phyloP scores from a whole-genome alignment of 2,113 vertebrate species.

The Gila orcuttii region DNA sequence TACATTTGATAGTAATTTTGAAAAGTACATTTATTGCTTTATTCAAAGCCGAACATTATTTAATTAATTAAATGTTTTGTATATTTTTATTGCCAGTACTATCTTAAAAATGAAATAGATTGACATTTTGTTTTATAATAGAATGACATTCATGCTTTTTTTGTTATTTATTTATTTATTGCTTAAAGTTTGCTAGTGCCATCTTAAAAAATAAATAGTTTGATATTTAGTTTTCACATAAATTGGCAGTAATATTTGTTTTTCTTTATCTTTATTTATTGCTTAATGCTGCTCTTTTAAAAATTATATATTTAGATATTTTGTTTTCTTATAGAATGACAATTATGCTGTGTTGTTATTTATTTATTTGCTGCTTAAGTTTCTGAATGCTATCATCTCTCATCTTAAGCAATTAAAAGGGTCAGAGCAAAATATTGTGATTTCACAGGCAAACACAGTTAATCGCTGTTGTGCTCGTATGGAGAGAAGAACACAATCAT shows the following conservation, averaged over 20 bases:
- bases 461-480: not conserved
- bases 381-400: not conserved
- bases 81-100: too few relatives aligned
- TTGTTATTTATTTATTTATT: too few relatives aligned
- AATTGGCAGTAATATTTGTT: too few relatives aligned
- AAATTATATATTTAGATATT: too few relatives aligned
- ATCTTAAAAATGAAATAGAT: not conserved
- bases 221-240: too few relatives aligned
- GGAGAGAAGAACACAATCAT: not conserved
- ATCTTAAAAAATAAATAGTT: too few relatives aligned
- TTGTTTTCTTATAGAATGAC: not conserved
- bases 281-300: too few relatives aligned
- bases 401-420: not conserved
- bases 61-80: not conserved
- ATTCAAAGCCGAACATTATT: not conserved
- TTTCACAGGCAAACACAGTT: not conserved
- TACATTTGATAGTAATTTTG: not conserved
- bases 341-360: not conserved
- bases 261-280: too few relatives aligned
- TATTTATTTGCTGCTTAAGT: not conserved
- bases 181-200: too few relatives aligned
- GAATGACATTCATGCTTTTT: too few relatives aligned
- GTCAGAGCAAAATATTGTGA: not conserved
- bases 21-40: too few relatives aligned
- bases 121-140: not conserved